Conservation (phyloP, 1,140 invertebrate species). For the Orussus abietinus region DNA sequence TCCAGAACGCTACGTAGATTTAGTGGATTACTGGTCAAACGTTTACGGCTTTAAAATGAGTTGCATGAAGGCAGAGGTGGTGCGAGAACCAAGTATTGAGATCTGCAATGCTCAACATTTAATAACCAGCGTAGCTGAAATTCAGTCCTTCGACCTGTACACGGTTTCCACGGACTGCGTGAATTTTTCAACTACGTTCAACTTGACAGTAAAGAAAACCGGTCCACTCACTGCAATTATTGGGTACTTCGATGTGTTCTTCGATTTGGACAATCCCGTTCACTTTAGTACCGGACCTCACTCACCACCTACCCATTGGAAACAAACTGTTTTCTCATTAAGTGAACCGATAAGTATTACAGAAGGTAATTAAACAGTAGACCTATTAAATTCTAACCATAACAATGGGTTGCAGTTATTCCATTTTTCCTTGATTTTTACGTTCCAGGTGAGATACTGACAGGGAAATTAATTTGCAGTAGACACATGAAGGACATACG, state of each 20-base stretch:
- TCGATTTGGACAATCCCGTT: conserved; percentile 69
- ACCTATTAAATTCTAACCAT: too few species aligned
- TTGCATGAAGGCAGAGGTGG: conserved; percentile 83
- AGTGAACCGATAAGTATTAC: conserved; percentile 67
- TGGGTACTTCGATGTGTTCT: conserved; percentile 91
- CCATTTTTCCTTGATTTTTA: conserved; percentile 1
- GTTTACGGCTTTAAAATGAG: conserved; percentile 98
- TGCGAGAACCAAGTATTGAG: conserved; percentile 87
- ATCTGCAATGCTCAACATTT: conserved; percentile 73
- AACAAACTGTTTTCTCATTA: conserved; percentile 94
- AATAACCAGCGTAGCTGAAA: conserved; percentile 66
- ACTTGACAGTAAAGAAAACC: conserved; percentile 65
- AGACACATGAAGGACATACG: conserved; percentile 59
- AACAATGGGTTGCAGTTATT: too few species aligned
- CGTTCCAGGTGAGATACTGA: conserved; percentile 56
- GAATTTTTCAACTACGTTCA: conserved; percentile 76
- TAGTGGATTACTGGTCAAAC: conserved; percentile 88
- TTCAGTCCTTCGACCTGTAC: conserved; percentile 75
- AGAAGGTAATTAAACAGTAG: too few species aligned
- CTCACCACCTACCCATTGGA: conserved; percentile 88
- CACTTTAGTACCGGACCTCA: conserved; percentile 71
- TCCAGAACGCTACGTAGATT: conserved; percentile 65
- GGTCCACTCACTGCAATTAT: conserved; percentile 82
- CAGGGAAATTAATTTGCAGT: conserved; percentile 62
- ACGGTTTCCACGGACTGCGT: conserved; percentile 78